Evolutionary conservation across 1,140 invertebrate genomes (phyloP).

Genomic region (Drosophila punjabiensis): DNA sequence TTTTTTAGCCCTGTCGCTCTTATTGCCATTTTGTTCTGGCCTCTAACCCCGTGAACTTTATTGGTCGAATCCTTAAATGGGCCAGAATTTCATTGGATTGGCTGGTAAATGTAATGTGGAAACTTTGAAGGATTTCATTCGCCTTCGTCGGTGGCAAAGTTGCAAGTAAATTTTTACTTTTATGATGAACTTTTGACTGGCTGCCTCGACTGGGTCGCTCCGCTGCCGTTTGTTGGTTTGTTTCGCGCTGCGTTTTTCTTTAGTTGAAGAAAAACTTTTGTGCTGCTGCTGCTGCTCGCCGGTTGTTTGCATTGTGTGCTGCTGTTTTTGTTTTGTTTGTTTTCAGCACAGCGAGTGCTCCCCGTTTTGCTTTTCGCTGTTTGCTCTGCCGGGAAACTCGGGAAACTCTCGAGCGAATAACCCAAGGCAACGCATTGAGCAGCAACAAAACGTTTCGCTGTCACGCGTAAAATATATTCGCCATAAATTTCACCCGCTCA

Average conservation of each 20-base stretch:
- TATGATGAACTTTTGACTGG: constrained; percentile 52
- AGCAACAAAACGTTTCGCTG: constrained; percentile 63
- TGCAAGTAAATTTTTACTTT: constrained; percentile 51
- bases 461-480: constrained; percentile 77
- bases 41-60: constrained; percentile 13
- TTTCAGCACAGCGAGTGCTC: constrained; percentile 48
- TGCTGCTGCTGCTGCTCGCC: constrained; percentile 24
- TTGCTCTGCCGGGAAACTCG: constrained; percentile 64
- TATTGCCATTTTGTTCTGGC: neutral
- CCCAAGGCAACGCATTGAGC: constrained; percentile 60
- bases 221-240: constrained; percentile 50
- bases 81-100: constrained; percentile 36
- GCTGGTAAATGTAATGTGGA: constrained; percentile 37
- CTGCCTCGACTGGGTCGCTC: constrained; percentile 34
- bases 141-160: constrained; percentile 36
- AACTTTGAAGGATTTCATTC: constrained; percentile 48
- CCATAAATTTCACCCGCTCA: constrained; percentile 61
- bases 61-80: constrained; percentile 44
- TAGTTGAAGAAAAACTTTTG: constrained; percentile 43
- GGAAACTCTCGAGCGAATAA: constrained; percentile 47
- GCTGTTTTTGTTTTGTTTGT: constrained; percentile 57
- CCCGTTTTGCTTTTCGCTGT: constrained; percentile 58
- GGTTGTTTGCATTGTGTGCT: constrained; percentile 58
- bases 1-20: neutral
- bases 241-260: constrained; percentile 28